Percentiles rank a stretch among this genome's conserved stretches.
These are phyloP conservation scores for Tetranychus truncatus DNA, from an alignment of 2,888 invertebrate species.

Conservation along the genomic window DNA sequence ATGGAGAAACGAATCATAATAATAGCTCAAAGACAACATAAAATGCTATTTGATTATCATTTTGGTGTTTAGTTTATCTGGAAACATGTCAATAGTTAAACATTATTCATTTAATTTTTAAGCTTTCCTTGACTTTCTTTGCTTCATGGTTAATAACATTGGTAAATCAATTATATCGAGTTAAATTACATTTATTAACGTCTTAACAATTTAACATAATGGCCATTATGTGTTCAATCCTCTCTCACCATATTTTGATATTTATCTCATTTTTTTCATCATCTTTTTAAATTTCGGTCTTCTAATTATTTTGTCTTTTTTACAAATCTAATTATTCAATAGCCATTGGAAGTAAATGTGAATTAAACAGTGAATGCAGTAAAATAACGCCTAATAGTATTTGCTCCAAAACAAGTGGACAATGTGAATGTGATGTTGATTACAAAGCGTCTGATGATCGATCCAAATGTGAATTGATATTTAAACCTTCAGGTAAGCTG, in stretches of 20 bases:
- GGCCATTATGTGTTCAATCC: neutral
- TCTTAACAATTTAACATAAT: neutral
- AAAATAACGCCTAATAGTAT: slow-evolving; percentile 19
- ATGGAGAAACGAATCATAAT: too few relatives aligned
- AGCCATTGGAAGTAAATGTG: slow-evolving; percentile 22
- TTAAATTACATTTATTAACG: too few relatives aligned
- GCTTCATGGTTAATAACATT: too few relatives aligned
- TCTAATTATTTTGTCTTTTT: too few relatives aligned
- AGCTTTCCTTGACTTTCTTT: neutral
- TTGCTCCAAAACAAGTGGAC: neutral
- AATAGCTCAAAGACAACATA: too few relatives aligned
- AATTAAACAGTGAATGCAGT: slow-evolving; percentile 22
- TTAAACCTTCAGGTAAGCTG: slow-evolving; percentile 4
- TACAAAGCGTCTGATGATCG: slow-evolving; percentile 19
- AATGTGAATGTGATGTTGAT: slow-evolving; percentile 22
- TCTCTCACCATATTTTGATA: slow-evolving; percentile 10
- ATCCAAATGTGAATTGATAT: slow-evolving; percentile 13
- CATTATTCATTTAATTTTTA: neutral
- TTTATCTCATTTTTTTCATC: neutral
- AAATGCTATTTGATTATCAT: too few relatives aligned
- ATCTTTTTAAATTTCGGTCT: neutral
- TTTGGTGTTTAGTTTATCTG: too few relatives aligned
- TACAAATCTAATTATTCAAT: neutral
- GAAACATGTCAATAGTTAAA: too few relatives aligned
- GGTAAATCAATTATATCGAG: too few relatives aligned